phyloP scores from a whole-genome alignment of 1,140 invertebrate species.

The Sinella curviseta region DNA sequence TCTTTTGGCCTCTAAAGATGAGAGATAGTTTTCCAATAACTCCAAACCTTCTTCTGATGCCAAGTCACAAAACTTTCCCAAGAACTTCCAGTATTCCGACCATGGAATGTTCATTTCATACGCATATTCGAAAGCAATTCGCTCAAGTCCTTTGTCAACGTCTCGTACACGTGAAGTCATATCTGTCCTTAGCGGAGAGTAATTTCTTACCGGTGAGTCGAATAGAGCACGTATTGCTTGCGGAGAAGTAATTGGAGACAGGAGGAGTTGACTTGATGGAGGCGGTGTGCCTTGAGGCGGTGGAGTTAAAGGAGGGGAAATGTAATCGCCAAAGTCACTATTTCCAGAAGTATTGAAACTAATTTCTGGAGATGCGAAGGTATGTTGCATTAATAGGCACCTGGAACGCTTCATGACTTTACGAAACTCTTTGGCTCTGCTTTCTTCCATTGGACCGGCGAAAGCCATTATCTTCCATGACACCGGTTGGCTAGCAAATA shows the following conservation, averaged over 20 bases:
- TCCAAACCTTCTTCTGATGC: conserved; percentile 11
- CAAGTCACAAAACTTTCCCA: conserved; percentile 27
- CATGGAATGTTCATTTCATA: conserved; percentile 2
- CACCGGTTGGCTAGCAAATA: not conserved
- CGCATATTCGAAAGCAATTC: conserved; percentile 20
- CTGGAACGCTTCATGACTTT: not conserved
- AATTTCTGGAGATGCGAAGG: not conserved
- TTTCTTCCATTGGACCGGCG: conserved; percentile 28
- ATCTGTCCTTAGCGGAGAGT: not conserved
- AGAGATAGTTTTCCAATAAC: conserved; percentile 21
- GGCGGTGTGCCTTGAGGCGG: not conserved
- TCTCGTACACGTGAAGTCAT: not conserved
- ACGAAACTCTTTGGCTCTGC: not conserved
- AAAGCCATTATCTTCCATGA: conserved; percentile 25
- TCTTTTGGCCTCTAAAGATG: not conserved
- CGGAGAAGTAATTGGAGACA: not conserved
- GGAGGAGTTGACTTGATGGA: not conserved
- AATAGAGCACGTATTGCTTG: not conserved
- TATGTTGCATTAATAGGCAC: not conserved
- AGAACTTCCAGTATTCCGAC: conserved; percentile 35
- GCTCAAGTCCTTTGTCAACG: conserved; percentile 35
- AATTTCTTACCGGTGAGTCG: not conserved
- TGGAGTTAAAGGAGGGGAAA: not conserved
- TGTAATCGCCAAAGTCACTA: not conserved
- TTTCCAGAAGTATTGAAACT: not conserved